Evolutionary conservation across 2,797 vertebrate species (phyloP).

Genomic region (Dallia pectoralis): DNA sequence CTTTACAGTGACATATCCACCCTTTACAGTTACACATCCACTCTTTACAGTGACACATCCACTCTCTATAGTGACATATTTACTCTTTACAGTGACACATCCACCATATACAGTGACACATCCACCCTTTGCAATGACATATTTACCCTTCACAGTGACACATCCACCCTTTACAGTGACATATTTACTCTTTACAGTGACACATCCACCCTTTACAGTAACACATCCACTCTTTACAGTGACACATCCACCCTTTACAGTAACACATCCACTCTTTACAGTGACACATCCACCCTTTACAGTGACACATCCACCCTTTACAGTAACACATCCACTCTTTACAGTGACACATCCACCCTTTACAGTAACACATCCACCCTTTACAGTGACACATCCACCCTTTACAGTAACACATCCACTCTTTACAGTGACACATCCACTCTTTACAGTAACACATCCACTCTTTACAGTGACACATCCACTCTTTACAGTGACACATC

Average conservation of each 20-base stretch:
- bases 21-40: slow-evolving; percentile 9
- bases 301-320: slow-evolving; percentile 11
- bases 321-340: slow-evolving; percentile 11
- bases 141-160: slow-evolving; percentile 8
- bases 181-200: too few relatives aligned
- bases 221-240: slow-evolving; percentile 12
- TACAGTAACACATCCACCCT: slow-evolving; percentile 9
- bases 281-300: slow-evolving; percentile 11
- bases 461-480: slow-evolving; percentile 11
- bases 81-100: slow-evolving; percentile 11
- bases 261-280: slow-evolving; percentile 11
- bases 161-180: slow-evolving; percentile 10
- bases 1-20: slow-evolving; percentile 8
- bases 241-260: slow-evolving; percentile 9
- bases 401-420: slow-evolving; percentile 10
- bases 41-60: slow-evolving; percentile 4
- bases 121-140: slow-evolving; percentile 5
- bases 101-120: slow-evolving; percentile 4
- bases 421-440: slow-evolving; percentile 11
- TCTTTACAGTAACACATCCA: slow-evolving; percentile 10
- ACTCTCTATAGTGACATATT: too few relatives aligned
- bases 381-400: slow-evolving; percentile 11
- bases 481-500: slow-evolving; percentile 11
- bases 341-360: slow-evolving; percentile 9
- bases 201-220: slow-evolving; percentile 9